A percentile compares a stretch with the other conserved stretches of the same genome.
phyloP scores from a whole-genome alignment of 2,113 vertebrate genomes.

The Nipponia nippon region DNA sequence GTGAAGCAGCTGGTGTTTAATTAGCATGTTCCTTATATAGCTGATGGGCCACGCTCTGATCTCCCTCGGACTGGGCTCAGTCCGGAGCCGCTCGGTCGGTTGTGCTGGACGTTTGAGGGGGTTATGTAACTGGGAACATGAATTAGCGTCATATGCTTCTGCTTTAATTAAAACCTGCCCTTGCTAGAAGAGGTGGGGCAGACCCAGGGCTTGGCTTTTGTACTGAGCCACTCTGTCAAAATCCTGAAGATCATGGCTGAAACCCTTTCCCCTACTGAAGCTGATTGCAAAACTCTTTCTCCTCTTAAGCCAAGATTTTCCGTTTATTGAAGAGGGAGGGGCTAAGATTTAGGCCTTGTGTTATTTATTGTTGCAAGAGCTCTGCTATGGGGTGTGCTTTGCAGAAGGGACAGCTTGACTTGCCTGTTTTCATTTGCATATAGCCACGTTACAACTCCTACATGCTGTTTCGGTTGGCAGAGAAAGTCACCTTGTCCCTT shows the following conservation, averaged over 20 bases:
- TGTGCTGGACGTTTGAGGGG: not conserved
- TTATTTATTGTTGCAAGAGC: not conserved
- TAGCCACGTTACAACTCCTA: not conserved
- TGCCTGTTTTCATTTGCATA: not conserved
- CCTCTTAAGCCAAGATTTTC: not conserved
- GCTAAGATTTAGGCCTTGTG: not conserved
- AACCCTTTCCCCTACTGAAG: not conserved
- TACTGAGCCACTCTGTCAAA: not conserved
- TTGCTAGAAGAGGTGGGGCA: not conserved
- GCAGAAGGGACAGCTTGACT: not conserved
- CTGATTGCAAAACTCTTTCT: not conserved
- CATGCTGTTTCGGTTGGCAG: not conserved
- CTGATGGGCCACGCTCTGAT: not conserved
- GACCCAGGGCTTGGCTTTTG: not conserved
- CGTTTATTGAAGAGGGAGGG: not conserved
- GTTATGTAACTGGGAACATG: not conserved
- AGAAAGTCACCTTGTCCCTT: not conserved
- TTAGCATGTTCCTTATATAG: not conserved
- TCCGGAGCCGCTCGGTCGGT: not conserved
- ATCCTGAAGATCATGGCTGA: not conserved
- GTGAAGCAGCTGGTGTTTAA: not conserved
- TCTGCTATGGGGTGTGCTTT: not conserved
- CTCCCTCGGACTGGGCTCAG: fast-evolving
- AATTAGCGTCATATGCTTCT: not conserved
- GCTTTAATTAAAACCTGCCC: not conserved